Evolutionary conservation across 2,797 vertebrate genomes (phyloP), one percentile per base, ranked within the genome.

Genomic region (Sebastiscus albofasciatus): DNA sequence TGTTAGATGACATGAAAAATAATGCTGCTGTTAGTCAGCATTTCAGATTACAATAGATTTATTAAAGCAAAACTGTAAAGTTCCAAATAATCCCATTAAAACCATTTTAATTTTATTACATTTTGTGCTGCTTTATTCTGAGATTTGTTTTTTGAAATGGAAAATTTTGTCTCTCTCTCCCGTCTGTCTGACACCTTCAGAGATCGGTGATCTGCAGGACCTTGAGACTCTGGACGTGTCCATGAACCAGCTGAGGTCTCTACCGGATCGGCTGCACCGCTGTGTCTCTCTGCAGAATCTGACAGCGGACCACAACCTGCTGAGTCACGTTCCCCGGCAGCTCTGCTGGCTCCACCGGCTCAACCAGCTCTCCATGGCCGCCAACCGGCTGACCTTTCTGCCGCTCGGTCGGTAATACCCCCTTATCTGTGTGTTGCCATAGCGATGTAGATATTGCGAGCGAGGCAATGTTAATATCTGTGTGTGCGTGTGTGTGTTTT

Each of bases 281-380:
- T 99, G 99, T 88, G 90, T 95, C 22, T 97, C 98, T 1, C 96
- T 99, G 93, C 97, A 99, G 96, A 98, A 97, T 85, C 92, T 99
- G 90, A 97, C 97, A 1, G 97, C 95, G 1, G 99, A 99, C 94
- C 95, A 97, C 81, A 99, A 99, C 94, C 94, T 90, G 70, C 95
- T 99, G 58, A 95, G 95, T 89, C 95, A 94, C 16, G 80, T 99
- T 70, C 99, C 98, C 1, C 96, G 98, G 7, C 99, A 98, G 79
- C 96, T 99, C 76, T 99, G 98, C 94, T 97, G 97, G 83, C 96
- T 99, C 42, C 97, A 96, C 36, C 97, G 97, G 92, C 98, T 99
- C 94, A 99, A 97, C 12, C 98, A 99, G 95, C 97, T 99, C 86
- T 99, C 97, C 86, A 97, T 99, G 97, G 97, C 98, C 4, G 96